These are phyloP conservation scores for Lithophane socia DNA, from an alignment of 2,888 invertebrate genomes.

Conservation along the genomic window DNA sequence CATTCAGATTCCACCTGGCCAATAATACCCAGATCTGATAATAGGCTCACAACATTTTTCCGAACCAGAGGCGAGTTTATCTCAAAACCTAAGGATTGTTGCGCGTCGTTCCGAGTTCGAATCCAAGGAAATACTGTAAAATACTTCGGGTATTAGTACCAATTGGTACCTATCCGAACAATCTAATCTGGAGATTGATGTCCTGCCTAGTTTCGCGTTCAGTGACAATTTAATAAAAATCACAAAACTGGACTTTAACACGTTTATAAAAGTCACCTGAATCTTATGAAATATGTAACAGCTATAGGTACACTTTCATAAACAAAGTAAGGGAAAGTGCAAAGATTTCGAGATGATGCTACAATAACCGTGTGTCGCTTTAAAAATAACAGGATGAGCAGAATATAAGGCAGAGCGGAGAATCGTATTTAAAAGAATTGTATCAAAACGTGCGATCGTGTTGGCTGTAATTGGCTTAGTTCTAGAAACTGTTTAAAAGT, in stretches of 20 bases:
- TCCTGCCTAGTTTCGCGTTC: neutral
- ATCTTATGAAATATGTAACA: constrained; percentile 2
- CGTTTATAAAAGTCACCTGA: neutral
- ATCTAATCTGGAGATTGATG: neutral
- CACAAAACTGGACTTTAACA: neutral
- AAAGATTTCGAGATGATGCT: neutral
- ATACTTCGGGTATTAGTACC: too few relatives aligned
- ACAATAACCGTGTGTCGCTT: constrained; percentile 21
- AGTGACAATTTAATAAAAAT: neutral
- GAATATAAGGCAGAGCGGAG: constrained; percentile 5
- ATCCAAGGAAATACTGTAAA: neutral
- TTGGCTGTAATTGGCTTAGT: constrained; percentile 31
- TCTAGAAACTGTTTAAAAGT: constrained; percentile 40
- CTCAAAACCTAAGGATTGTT: neutral
- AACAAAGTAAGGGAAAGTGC: constrained; percentile 2
- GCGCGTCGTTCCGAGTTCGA: neutral
- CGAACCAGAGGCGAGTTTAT: too few relatives aligned
- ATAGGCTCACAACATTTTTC: neutral
- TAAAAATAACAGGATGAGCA: constrained; percentile 37
- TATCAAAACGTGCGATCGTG: constrained; percentile 30
- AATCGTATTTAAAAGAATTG: constrained; percentile 43
- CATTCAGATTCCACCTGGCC: neutral
- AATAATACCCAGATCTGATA: neutral
- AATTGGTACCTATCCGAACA: too few relatives aligned
- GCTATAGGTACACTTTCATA: neutral